Base-by-base conservation (phyloP, 1,140 invertebrate species). In the Drosophila repletoides region DNA sequence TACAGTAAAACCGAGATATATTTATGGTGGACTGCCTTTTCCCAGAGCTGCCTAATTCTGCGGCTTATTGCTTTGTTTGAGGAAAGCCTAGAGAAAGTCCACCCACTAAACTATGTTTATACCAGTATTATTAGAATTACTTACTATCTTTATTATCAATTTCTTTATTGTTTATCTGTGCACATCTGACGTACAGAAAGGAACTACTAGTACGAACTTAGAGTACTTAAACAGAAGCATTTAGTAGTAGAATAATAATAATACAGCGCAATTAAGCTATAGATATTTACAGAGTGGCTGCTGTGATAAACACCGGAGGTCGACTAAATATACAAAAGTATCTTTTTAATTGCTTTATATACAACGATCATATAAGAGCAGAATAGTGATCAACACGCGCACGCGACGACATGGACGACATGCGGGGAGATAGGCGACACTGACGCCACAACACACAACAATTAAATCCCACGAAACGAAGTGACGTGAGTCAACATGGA, bases 111-210 rank as follows among this genome's bases (percentile, higher is more conserved):
- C n/a, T n/a, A n/a, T n/a, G n/a, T n/a, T n/a, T n/a, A n/a, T n/a
- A n/a, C n/a, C n/a, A n/a, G n/a, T n/a, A n/a, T n/a, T n/a, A n/a
- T 72, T 73, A 48, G 24, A 5, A 22, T 36, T 33, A 24, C 5
- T 12, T 7, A 21, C 21, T 58, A 34, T 34, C 38, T 56, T 56
- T 43, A 63, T 72, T 36, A 66, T 29, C 21, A 6, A 43, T 1
- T n/a, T n/a, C n/a, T n/a, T n/a, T 17, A 15, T 46, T 65, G 63
- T 74, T 74, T 64, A 60, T n/a, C 58, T 38, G 3, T 31, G 19
- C 43, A 31, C 19, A 43, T 26, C 38, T 61, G 59, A 63, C 40
- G 48, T 51, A 19, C 41, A 15, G 10, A 15, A 51, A 41, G 36
- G 21, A 51, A 41, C 29, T 63, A 26, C 29, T n/a, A n/a, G 22